Evolutionary conservation across 2,888 invertebrate species (phyloP).

Genomic region (Microchrysa polita): DNA sequence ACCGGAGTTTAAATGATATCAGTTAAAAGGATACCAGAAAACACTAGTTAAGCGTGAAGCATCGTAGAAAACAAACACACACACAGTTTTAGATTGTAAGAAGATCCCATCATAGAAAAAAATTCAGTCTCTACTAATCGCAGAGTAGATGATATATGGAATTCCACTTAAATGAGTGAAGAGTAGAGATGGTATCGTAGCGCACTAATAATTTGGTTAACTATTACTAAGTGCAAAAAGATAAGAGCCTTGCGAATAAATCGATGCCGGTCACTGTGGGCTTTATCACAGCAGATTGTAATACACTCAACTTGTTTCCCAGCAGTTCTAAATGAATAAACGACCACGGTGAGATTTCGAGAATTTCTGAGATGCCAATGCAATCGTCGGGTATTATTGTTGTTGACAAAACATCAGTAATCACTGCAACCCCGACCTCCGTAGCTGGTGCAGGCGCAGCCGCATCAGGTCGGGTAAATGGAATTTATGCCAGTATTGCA

Average conservation of each 20-base stretch:
- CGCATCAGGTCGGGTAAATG: constrained; percentile 47
- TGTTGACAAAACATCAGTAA: constrained; percentile 57
- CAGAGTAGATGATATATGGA: no score
- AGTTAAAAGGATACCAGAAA: constrained; percentile 45
- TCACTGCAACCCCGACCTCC: constrained; percentile 33
- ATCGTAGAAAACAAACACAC: constrained; percentile 43
- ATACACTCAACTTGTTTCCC: no score
- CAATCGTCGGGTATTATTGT: constrained; percentile 60
- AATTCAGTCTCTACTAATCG: no score
- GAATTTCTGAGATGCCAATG: constrained; percentile 56
- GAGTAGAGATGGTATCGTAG: no score
- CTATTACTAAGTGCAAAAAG: no score
- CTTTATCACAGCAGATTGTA: no score
- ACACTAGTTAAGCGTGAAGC: neutral
- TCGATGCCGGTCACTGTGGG: no score
- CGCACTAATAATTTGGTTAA: no score
- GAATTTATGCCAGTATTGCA: constrained; percentile 10
- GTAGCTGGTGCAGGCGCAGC: constrained; percentile 10
- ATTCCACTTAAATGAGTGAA: no score
- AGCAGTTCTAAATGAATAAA: constrained; percentile 38
- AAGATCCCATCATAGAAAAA: no score
- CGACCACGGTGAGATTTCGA: constrained; percentile 18
- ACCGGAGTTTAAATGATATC: constrained; percentile 46
- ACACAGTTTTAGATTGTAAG: neutral
- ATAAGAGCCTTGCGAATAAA: no score